These are phyloP conservation scores for Protonemura montana DNA, from an alignment of 2,888 invertebrate species.

Conservation along the genomic window DNA sequence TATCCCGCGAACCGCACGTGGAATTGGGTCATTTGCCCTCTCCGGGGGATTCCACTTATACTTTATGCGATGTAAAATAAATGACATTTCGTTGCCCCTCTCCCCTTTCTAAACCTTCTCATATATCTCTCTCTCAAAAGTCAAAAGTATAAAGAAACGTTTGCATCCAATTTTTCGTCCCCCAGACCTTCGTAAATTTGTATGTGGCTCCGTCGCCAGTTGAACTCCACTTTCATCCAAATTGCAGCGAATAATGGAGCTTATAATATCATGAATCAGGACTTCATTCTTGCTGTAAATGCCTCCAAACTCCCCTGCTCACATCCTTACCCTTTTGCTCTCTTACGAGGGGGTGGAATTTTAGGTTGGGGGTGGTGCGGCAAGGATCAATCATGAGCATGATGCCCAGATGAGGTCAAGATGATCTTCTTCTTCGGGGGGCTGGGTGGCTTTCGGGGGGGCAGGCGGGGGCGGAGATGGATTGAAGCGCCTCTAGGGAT, in stretches of 20 bases:
- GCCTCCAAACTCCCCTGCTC: background rate
- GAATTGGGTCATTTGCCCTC: background rate
- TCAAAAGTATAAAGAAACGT: background rate
- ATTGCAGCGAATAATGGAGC: background rate
- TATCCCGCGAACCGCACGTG: background rate
- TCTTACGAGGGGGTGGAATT: background rate
- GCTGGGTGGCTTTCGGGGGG: background rate
- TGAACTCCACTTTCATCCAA: background rate
- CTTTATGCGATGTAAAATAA: background rate
- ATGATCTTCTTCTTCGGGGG: constrained; percentile 27
- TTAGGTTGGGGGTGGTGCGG: background rate
- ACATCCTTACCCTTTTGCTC: constrained; percentile 8
- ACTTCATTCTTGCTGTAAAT: background rate
- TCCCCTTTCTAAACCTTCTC: background rate
- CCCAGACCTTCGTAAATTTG: background rate
- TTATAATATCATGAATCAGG: background rate
- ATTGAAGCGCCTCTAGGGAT: constrained; percentile 38
- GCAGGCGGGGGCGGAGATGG: constrained; percentile 13
- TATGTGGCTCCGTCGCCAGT: background rate
- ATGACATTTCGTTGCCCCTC: background rate
- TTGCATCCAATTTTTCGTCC: background rate
- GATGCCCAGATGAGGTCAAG: constrained; percentile 37
- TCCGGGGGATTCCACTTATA: background rate
- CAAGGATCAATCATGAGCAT: constrained; percentile 31
- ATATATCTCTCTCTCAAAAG: background rate